Evolutionary conservation across 2,113 vertebrate species (phyloP).

Genomic region (Okapia johnstoni): DNA sequence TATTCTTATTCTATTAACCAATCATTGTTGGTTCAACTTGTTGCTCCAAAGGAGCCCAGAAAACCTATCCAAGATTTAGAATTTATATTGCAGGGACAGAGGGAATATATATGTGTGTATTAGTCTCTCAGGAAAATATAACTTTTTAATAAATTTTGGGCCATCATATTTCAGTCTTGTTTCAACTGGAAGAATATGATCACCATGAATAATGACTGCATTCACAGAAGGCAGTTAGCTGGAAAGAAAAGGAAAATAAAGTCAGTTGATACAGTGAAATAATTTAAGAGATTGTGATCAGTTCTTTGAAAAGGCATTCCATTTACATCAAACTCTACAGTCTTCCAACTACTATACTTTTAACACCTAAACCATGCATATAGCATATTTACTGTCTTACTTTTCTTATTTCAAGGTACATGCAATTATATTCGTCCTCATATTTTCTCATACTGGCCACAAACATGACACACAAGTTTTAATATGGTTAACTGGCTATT

Average conservation of each 20-base stretch:
- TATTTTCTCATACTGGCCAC: background rate
- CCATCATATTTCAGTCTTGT: conserved; percentile 85
- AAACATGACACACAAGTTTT: background rate
- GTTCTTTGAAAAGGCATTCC: background rate
- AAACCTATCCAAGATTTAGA: conserved; percentile 78
- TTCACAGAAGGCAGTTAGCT: conserved; percentile 93
- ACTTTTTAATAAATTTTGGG: conserved; percentile 84
- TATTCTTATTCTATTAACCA: conserved; percentile 63
- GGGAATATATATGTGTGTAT: conserved; percentile 72
- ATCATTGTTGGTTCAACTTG: conserved; percentile 62
- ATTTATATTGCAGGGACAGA: conserved; percentile 81
- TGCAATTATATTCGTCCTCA: conserved; percentile 30
- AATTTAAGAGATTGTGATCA: background rate
- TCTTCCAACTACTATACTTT: background rate
- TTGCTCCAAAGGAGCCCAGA: conserved; percentile 65
- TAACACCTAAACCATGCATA: conserved; percentile 44
- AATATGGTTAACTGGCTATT: background rate
- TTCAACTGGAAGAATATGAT: conserved; percentile 84
- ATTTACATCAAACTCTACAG: background rate
- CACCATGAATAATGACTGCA: conserved; percentile 82
- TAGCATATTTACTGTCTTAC: background rate
- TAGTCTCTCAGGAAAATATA: conserved; percentile 82
- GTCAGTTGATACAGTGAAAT: conserved; percentile 54
- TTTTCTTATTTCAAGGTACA: conserved; percentile 25
- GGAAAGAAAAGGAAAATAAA: conserved; percentile 71